Percentiles rank a stretch among this genome's conserved stretches.
Conservation (phyloP, 2,888 invertebrate species). For the Rotaria macrura region DNA sequence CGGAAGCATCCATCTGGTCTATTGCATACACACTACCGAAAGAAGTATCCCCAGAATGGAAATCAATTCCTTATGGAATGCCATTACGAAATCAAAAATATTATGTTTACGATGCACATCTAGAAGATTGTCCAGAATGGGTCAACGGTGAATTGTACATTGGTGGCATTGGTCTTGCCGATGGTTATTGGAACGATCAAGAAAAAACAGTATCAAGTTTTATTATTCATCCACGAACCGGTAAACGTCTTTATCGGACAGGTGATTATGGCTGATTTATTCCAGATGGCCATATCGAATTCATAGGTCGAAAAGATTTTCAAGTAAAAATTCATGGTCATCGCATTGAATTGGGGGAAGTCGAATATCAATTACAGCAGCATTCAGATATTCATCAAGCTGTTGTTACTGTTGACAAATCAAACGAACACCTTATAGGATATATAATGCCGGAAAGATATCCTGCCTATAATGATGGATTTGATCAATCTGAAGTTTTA, state of each 20-base stretch:
- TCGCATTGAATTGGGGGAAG: conserved; percentile 16
- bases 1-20: conserved; percentile 23
- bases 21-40: background rate
- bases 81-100: background rate
- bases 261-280: background rate
- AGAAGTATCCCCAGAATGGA: background rate
- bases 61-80: conserved; percentile 12
- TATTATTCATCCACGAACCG: background rate
- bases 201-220: background rate
- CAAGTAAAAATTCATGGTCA: conserved; percentile 14
- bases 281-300: background rate
- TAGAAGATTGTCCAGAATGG: background rate
- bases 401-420: background rate
- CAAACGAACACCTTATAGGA: background rate
- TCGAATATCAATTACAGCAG: background rate
- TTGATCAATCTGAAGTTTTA: background rate
- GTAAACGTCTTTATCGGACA: conserved; percentile 5
- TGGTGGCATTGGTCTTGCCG: background rate
- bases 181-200: conserved; percentile 6
- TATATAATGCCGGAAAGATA: background rate
- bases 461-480: background rate
- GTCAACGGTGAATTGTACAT: conserved; percentile 3
- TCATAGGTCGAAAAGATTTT: background rate
- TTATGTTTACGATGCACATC: background rate
- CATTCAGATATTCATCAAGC: background rate